phyloP scores from a whole-genome alignment of 2,888 invertebrate species.

The Ceraclea dissimilis region DNA sequence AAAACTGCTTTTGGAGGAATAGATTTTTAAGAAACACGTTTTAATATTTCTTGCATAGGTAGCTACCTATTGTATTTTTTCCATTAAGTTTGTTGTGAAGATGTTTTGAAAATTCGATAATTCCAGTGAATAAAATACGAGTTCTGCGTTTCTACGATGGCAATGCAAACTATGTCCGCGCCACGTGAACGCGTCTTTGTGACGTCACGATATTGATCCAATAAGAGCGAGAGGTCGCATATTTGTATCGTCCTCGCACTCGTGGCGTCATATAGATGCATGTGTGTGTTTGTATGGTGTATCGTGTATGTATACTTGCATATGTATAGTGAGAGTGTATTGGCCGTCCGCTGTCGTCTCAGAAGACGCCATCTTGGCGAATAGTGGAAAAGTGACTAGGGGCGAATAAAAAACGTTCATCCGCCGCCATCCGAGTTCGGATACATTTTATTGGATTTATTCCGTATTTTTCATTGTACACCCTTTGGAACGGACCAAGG shows the following conservation, averaged over 20 bases:
- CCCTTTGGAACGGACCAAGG: slow-evolving; percentile 24
- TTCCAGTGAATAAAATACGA: no score
- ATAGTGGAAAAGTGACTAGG: slow-evolving; percentile 18
- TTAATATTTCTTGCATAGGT: no score
- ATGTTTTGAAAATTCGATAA: no score
- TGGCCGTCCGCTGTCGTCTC: slow-evolving; percentile 16
- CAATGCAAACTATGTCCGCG: slow-evolving; percentile 7
- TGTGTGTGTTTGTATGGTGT: not conserved
- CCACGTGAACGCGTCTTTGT: slow-evolving; percentile 39
- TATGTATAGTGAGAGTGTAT: not conserved
- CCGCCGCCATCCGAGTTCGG: slow-evolving; percentile 18
- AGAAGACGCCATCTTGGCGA: slow-evolving; percentile 23
- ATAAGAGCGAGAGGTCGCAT: not conserved
- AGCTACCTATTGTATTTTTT: no score
- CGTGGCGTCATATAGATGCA: not conserved
- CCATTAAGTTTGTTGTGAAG: no score
- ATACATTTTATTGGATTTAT: slow-evolving; percentile 19
- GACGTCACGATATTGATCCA: slow-evolving; percentile 37
- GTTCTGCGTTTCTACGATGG: no score
- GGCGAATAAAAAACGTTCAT: slow-evolving; percentile 16
- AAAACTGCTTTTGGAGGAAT: no score
- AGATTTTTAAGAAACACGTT: no score
- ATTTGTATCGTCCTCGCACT: not conserved
- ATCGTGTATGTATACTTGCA: not conserved
- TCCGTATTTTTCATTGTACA: slow-evolving; percentile 23